Conservation (phyloP, 2,888 invertebrate genomes). For the Lasiommata megera region DNA sequence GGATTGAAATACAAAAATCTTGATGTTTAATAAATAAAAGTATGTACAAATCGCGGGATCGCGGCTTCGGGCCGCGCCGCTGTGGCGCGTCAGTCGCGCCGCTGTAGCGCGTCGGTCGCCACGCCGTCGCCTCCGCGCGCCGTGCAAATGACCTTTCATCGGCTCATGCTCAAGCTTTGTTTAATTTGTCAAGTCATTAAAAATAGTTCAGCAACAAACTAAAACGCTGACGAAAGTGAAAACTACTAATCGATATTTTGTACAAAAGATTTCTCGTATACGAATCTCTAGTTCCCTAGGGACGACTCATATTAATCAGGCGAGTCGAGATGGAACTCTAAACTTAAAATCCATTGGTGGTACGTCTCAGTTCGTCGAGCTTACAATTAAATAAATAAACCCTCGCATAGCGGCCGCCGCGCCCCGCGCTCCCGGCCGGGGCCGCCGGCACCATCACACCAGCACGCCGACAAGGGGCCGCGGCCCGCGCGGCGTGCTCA, state of each 20-base stretch:
- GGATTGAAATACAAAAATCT: background rate
- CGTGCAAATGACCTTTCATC: no score
- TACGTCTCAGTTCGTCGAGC: background rate
- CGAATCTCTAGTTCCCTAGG: slow-evolving; percentile 8
- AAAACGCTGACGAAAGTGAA: background rate
- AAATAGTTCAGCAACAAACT: background rate
- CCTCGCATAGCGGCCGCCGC: background rate
- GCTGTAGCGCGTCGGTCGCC: background rate
- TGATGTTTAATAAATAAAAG: background rate
- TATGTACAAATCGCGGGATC: background rate
- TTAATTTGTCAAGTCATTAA: background rate
- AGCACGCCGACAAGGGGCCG: no score
- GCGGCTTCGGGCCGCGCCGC: no score
- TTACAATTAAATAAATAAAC: slow-evolving; percentile 7
- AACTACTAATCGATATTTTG: slow-evolving; percentile 19
- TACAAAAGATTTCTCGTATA: slow-evolving; percentile 26
- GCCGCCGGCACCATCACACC: background rate
- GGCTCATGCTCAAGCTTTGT: background rate
- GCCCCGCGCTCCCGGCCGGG: background rate
- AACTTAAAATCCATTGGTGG: slow-evolving; percentile 8
- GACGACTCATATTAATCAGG: slow-evolving; percentile 6
- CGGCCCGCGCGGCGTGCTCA: no score
- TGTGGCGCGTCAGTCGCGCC: background rate
- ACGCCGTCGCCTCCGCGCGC: no score
- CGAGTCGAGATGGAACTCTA: background rate